Evolutionary conservation across 2,797 vertebrate species (phyloP).

Genomic region (Jordanella pulchra): DNA sequence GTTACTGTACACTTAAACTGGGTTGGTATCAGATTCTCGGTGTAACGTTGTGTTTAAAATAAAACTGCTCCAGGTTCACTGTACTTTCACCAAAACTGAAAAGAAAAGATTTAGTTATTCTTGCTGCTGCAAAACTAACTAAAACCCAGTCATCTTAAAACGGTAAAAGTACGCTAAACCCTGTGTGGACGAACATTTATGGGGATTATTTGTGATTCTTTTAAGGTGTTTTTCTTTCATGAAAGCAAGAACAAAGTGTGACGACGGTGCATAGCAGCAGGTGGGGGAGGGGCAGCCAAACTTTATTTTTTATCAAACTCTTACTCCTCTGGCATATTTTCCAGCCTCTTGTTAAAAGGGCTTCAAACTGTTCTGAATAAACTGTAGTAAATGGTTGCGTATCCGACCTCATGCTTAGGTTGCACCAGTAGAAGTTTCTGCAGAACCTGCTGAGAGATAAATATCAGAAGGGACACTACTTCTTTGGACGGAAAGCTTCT

Average conservation of each 20-base stretch:
- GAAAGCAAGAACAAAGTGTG: not conserved
- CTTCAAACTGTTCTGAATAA: not conserved
- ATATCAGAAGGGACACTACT: slow-evolving; percentile 8
- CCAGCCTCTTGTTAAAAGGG: not conserved
- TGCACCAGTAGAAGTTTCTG: slow-evolving; percentile 1
- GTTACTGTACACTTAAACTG: not conserved
- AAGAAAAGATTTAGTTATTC: too few relatives aligned
- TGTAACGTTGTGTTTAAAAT: not conserved
- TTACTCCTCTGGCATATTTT: not conserved
- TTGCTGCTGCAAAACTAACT: not conserved
- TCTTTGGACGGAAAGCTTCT: slow-evolving; percentile 14
- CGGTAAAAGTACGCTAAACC: too few relatives aligned
- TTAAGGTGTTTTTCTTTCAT: not conserved
- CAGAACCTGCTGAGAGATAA: slow-evolving; percentile 18
- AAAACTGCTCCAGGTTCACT: not conserved
- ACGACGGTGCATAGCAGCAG: not conserved
- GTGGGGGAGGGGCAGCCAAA: not conserved
- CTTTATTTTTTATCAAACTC: not conserved
- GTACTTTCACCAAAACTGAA: not conserved
- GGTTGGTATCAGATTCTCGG: not conserved
- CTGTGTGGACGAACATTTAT: not conserved
- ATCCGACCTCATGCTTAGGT: not conserved
- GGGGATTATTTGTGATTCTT: not conserved
- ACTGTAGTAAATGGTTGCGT: not conserved
- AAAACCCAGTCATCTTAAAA: not conserved